A percentile compares a stretch with the other conserved stretches of the same genome.
These are phyloP conservation scores for Pristionchus fissidentatus DNA, from an alignment of 2,888 invertebrate species.

Conservation along the genomic window DNA sequence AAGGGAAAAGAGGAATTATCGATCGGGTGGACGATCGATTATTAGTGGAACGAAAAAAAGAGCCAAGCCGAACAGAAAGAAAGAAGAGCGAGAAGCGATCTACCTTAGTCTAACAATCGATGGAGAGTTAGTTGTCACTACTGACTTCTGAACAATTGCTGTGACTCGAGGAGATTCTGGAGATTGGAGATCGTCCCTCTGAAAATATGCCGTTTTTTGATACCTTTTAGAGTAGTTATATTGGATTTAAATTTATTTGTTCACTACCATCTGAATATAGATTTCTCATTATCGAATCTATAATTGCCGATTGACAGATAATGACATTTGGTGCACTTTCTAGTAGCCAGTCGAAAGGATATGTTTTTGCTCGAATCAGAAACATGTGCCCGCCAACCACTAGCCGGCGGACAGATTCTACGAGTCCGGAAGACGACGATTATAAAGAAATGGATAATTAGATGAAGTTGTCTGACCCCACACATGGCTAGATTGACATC, in stretches of 20 bases:
- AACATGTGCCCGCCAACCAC: too few species aligned
- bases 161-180: constrained; percentile 36
- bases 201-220: not conserved
- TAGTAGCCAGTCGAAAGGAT: too few species aligned
- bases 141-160: constrained; percentile 48
- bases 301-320: too few species aligned
- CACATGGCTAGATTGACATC: constrained; percentile 55
- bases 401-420: too few species aligned
- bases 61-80: not conserved
- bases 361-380: too few species aligned
- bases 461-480: constrained; percentile 54
- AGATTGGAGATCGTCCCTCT: constrained; percentile 39
- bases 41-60: not conserved
- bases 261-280: not conserved
- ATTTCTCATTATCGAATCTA: too few species aligned
- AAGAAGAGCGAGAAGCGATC: constrained; percentile 28
- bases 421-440: too few species aligned
- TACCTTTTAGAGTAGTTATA: not conserved
- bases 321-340: too few species aligned
- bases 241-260: not conserved
- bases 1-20: not conserved
- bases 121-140: constrained; percentile 47
- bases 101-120: constrained; percentile 15
- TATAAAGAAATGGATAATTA: too few species aligned
- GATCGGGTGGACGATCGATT: not conserved